Evolutionary conservation across 2,113 vertebrate species (phyloP), one percentile per base, ranked within the genome.

Genomic region (Podarcis cretensis): DNA sequence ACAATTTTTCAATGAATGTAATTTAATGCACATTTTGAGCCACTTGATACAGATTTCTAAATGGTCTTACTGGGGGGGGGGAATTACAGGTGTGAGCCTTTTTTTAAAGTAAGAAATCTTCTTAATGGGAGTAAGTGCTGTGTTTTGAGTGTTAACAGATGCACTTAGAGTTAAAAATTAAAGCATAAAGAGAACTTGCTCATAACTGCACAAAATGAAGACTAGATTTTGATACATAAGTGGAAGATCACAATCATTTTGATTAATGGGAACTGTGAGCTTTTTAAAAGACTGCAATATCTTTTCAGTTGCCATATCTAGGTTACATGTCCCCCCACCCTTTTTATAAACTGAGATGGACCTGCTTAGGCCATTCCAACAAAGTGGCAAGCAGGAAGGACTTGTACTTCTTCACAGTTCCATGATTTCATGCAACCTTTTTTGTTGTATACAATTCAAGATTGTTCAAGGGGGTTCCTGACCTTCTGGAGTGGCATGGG

Each of bases 1-100:
- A 89, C 27, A 85, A 80, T 84, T 94, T 88, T 93, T 84, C 69
- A 89, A 1, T 69, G 66, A 90, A 1, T 92, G 32, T 9, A 92
- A 86, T 87, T 91, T 84, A 91, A 84, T 82, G 8, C 77, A 76
- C 57, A 32, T 86, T 93, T 75, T 68, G 8, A 43, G 59, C n/a
- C 25, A 82, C 48, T 78, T 88, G 32, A 1, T 12, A 71, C 10
- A 23, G 40, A 63, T 88, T 90, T 84, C 16, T 57, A 87, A 86
- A 2, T 1, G 35, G 21, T 85, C 71, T 9, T 83, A 40, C 74
- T 78, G 7, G 65, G 48, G 48, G 40, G 32, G 2, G 40, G 40
- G 86, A 89, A 69, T 2, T 66, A 74, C 57, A 63, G 66, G 76
- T 77, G 0, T 73, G 86, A 43, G 0, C n/a, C 68, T 59, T 83